A percentile compares a stretch with the other conserved stretches of the same genome.
These are phyloP conservation scores for Sebastes minor DNA, from an alignment of 2,797 vertebrate species.

Conservation along the genomic window DNA sequence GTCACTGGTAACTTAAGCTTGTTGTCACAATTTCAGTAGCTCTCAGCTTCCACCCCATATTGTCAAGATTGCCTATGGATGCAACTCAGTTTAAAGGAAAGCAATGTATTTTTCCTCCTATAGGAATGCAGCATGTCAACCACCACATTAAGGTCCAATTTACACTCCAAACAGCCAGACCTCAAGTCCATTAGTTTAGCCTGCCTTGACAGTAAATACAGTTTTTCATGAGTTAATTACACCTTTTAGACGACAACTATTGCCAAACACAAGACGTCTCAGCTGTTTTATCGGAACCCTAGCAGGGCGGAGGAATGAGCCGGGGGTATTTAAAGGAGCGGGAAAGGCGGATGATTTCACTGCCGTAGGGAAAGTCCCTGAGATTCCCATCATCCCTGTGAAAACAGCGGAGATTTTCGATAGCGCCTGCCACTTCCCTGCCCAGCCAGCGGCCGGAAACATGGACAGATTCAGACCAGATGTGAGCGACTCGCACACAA, in stretches of 20 bases:
- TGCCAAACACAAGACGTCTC: slow-evolving; percentile 78
- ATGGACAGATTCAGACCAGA: slow-evolving; percentile 84
- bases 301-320: slow-evolving; percentile 75
- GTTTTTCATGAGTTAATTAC: slow-evolving; percentile 77
- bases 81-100: slow-evolving; percentile 15
- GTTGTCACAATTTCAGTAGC: not conserved
- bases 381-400: slow-evolving; percentile 83
- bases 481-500: slow-evolving; percentile 66
- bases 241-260: slow-evolving; percentile 74
- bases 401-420: slow-evolving; percentile 83
- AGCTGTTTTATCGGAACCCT: slow-evolving; percentile 79
- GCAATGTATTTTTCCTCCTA: slow-evolving; percentile 28
- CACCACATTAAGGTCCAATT: slow-evolving; percentile 68
- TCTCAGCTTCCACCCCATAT: not conserved
- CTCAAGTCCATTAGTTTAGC: slow-evolving; percentile 74
- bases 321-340: slow-evolving; percentile 81
- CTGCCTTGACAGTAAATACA: slow-evolving; percentile 75
- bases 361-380: slow-evolving; percentile 83
- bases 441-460: slow-evolving; percentile 81
- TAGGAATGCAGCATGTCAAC: slow-evolving; percentile 56
- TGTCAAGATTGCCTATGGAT: slow-evolving; percentile 13
- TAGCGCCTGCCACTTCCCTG: slow-evolving; percentile 83
- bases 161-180: slow-evolving; percentile 69
- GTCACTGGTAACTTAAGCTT: not conserved
- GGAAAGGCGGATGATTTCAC: slow-evolving; percentile 83